Conservation (phyloP, 2,113 vertebrate species). For the Leptodactylus fuscus region DNA sequence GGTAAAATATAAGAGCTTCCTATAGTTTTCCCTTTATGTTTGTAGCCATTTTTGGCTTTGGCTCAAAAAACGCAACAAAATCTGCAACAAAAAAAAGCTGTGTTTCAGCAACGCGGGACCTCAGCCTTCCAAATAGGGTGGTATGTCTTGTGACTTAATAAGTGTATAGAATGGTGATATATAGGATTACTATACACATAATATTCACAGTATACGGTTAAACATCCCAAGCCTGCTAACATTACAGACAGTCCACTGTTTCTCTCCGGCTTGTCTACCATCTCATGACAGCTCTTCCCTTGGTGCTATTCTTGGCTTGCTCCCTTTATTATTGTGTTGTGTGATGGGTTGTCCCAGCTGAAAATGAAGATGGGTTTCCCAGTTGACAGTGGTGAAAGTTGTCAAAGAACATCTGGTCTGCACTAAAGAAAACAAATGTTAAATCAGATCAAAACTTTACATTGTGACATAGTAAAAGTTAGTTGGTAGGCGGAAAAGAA, state of each 20-base stretch:
- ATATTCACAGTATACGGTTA: neutral
- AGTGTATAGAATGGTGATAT: too few relatives aligned
- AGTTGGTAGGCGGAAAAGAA: neutral
- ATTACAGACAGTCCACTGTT: neutral
- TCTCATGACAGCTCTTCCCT: conserved; percentile 17
- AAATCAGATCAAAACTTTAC: neutral
- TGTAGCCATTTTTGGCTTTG: too few relatives aligned
- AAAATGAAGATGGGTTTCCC: conserved; percentile 26
- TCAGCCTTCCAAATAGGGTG: too few relatives aligned
- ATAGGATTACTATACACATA: neutral
- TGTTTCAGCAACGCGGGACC: too few relatives aligned
- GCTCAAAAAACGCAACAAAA: too few relatives aligned
- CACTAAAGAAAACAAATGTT: neutral
- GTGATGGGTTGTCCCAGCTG: conserved; percentile 19
- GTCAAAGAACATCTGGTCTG: conserved; percentile 23
- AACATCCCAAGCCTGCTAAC: neutral
- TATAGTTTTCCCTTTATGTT: too few relatives aligned
- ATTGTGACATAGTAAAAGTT: neutral
- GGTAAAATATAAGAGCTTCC: too few relatives aligned
- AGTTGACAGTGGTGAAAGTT: conserved; percentile 5
- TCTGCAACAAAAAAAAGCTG: too few relatives aligned
- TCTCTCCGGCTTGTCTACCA: conserved; percentile 3
- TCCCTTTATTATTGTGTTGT: conserved; percentile 7
- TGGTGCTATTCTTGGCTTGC: conserved; percentile 8
- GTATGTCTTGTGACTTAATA: too few relatives aligned